Conservation (phyloP, 2,113 vertebrate species). For the Motacilla alba region DNA sequence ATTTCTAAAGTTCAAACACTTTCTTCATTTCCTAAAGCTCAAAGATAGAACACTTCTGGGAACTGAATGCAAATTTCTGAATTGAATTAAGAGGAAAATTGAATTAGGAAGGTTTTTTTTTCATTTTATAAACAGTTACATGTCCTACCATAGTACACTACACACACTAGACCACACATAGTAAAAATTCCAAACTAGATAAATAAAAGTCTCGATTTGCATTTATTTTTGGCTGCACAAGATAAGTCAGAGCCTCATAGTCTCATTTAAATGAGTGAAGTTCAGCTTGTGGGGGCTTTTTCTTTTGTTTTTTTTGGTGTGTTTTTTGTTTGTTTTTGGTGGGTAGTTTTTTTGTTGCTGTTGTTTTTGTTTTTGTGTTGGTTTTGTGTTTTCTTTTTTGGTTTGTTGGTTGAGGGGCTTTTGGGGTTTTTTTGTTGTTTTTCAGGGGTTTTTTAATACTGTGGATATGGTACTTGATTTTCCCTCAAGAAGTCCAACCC, state of each 20-base stretch:
- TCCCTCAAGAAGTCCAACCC: neutral
- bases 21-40: conserved; percentile 46
- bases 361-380: no score
- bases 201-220: neutral
- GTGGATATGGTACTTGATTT: neutral
- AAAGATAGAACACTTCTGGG: conserved; percentile 64
- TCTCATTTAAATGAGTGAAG: neutral
- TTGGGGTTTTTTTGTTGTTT: neutral
- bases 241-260: neutral
- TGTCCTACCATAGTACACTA: neutral
- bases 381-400: neutral
- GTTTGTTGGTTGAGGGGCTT: neutral
- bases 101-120: neutral
- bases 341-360: neutral
- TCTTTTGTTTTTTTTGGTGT: neutral
- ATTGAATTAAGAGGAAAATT: conserved; percentile 42
- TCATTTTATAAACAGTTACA: neutral
- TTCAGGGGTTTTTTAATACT: neutral
- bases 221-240: neutral
- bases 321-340: neutral
- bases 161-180: neutral
- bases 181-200: neutral
- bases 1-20: conserved; percentile 49
- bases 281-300: neutral
- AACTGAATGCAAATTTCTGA: conserved; percentile 50